Evolutionary conservation across 37 sponge, comb jelly and placozoan genomes (phyloP), one percentile per base, ranked within the genome.

Genomic region (Tethya wilhelma): DNA sequence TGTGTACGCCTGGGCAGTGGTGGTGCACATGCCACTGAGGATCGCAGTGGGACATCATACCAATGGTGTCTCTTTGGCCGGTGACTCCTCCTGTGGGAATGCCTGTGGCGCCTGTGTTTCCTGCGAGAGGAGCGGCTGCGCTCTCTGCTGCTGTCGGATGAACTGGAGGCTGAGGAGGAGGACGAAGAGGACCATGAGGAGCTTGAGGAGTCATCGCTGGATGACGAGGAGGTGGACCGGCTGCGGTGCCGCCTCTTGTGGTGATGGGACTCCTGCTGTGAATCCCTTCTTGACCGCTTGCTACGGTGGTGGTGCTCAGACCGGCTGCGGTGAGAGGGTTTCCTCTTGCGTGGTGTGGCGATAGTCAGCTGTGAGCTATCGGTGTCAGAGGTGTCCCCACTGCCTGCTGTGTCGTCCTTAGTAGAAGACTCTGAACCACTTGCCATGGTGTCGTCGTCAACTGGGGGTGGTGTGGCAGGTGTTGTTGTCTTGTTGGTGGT

Each of bases 21-120:
- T 30, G 79, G 67, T 23, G 79, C 46, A 64, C 53, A 78, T 26
- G 78, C 26, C 30, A 64, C 45, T 64, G 53, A 78, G 59, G 60
- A 58, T 25, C 36, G 33, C n/a, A 26, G 38, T 32, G 76, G 58
- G 60, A 33, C 23, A 23, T 36, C 20, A 29, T 29, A 29, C 25
- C 44, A 19, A 34, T 8, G 44, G 73, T 32, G 4, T 29, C 8
- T 17, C 9, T 28, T 45, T 4, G 8, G 31, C 11, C 11, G 49
- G 5, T 5, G 5, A 31, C 26, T 7, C 31, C 56, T 22, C 11
- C 73, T 9, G 49, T 19, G 25, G 31, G 28, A 6, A 28, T 44
- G 73, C 28, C 44, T 46, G 73, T 71, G 73, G 25, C 26, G 49
- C n/a, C 44, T 71, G 56, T 44, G 73, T 5, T 29, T 23, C 32